Percentiles rank a stretch among this genome's conserved stretches.
Evolutionary conservation across 1,140 invertebrate genomes (phyloP).

Genomic region (Mya arenaria): DNA sequence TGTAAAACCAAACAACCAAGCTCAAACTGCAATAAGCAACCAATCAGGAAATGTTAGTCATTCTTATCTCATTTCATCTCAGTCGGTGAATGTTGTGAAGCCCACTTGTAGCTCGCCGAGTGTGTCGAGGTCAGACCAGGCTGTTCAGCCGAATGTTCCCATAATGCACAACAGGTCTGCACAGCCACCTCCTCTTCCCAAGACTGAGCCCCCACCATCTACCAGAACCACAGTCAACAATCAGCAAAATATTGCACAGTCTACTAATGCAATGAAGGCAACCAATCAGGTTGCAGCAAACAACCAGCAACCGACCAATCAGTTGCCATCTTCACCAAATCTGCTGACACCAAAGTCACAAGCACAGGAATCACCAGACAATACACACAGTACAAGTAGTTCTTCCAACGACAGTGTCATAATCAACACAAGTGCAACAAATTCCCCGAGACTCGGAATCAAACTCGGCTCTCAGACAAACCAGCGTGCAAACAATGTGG

Average conservation of each 20-base stretch:
- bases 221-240: constrained; percentile 47
- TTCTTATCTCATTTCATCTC: constrained; percentile 58
- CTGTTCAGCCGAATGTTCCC: constrained; percentile 74
- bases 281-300: constrained; percentile 23
- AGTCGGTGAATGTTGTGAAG: constrained; percentile 76
- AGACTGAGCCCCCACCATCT: constrained; percentile 64
- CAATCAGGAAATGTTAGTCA: constrained; percentile 51
- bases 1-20: constrained; percentile 58
- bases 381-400: constrained; percentile 51
- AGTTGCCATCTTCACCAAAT: constrained; percentile 14
- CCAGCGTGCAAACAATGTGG: constrained; percentile 77
- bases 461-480: constrained; percentile 73
- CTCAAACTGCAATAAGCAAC: constrained; percentile 41
- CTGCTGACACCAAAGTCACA: constrained; percentile 11
- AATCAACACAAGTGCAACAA: constrained; percentile 68
- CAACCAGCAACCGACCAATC: neutral
- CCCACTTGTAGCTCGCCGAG: constrained; percentile 72
- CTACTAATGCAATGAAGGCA: neutral
- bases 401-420: constrained; percentile 77
- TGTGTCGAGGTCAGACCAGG: constrained; percentile 73
- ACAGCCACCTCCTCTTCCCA: constrained; percentile 55
- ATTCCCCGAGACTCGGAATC: constrained; percentile 74
- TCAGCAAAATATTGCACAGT: constrained; percentile 54
- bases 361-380: constrained; percentile 43
- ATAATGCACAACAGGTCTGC: constrained; percentile 68